Conservation (phyloP, 1,140 invertebrate species). For the Rhopalosiphum padi region DNA sequence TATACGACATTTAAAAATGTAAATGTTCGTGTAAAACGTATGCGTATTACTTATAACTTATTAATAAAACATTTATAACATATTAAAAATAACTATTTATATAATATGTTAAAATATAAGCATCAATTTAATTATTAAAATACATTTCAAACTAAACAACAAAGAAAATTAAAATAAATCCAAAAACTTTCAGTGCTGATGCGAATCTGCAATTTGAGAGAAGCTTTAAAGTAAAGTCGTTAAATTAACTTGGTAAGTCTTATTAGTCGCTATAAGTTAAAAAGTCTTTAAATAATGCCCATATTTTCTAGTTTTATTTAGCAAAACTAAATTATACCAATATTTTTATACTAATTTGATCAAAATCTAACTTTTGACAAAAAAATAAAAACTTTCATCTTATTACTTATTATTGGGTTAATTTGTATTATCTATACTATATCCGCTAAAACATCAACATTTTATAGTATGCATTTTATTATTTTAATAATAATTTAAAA, state of each 20-base stretch:
- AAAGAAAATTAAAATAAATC: background rate
- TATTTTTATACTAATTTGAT: too few species aligned
- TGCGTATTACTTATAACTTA: background rate
- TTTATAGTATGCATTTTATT: too few species aligned
- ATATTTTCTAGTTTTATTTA: background rate
- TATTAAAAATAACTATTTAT: background rate
- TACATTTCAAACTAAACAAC: too few species aligned
- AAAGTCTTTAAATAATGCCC: background rate
- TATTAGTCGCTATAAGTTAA: background rate
- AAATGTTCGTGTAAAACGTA: background rate
- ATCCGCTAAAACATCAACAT: too few species aligned
- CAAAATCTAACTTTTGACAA: too few species aligned
- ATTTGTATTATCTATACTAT: too few species aligned
- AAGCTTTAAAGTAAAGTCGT: background rate
- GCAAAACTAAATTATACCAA: background rate
- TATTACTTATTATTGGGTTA: too few species aligned
- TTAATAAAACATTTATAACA: conserved; percentile 37
- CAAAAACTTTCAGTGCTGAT: background rate
- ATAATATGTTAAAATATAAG: background rate
- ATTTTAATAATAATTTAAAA: background rate
- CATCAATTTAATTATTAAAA: background rate
- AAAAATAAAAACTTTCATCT: too few species aligned
- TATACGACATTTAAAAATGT: conserved; percentile 4
- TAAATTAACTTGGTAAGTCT: background rate
- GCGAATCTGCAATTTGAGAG: background rate